A percentile compares a stretch with the other conserved stretches of the same genome.
Conservation (phyloP, 2,113 vertebrate genomes). For the Platycercus adscitus region DNA sequence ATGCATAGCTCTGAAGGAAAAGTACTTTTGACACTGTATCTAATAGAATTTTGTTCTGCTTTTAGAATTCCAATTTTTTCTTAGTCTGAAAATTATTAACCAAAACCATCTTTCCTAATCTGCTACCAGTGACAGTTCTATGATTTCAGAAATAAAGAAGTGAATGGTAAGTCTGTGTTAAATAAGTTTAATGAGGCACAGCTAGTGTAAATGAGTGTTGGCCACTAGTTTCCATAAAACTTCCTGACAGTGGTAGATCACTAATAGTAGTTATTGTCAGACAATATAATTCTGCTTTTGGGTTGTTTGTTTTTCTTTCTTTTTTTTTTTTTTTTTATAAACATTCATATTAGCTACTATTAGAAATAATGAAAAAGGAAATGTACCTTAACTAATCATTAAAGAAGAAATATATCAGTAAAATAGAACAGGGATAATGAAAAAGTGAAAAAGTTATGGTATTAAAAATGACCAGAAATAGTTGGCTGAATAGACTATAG, state of each 20-base stretch:
- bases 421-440: neutral
- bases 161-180: neutral
- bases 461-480: neutral
- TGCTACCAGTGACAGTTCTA: neutral
- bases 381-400: neutral
- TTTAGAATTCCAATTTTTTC: neutral
- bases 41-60: neutral
- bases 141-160: neutral
- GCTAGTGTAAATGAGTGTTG: neutral
- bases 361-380: neutral
- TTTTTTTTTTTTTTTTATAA: neutral
- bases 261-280: neutral
- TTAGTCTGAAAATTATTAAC: neutral
- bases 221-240: neutral
- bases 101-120: neutral
- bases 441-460: neutral
- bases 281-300: neutral
- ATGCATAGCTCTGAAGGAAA: neutral
- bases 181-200: neutral
- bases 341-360: neutral
- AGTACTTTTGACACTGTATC: neutral
- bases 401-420: neutral
- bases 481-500: neutral
- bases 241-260: neutral
- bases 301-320: neutral